Percentiles rank a stretch among this genome's conserved stretches.
phyloP scores from a whole-genome alignment of 2,888 invertebrate species.

The Physocephala rufipes region DNA sequence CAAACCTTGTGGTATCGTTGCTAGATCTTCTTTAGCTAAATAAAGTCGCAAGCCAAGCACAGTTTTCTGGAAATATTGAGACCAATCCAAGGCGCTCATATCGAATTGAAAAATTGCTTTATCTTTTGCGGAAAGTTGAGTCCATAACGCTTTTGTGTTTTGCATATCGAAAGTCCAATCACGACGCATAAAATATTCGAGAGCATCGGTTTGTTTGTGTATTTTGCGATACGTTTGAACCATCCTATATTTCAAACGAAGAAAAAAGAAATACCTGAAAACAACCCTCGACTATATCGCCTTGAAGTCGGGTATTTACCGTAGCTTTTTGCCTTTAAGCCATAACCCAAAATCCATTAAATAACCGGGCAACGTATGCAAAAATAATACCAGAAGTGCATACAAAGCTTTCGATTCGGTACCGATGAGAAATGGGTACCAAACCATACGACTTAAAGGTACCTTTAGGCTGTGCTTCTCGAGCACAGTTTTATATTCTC shows the following conservation, averaged over 20 bases:
- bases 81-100: slow-evolving; percentile 79
- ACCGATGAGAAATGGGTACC: slow-evolving; percentile 71
- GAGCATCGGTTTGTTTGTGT: slow-evolving; percentile 75
- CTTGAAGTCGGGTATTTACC: slow-evolving; percentile 61
- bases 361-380: slow-evolving; percentile 74
- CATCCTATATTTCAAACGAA: slow-evolving; percentile 72
- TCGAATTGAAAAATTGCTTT: slow-evolving; percentile 76
- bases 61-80: slow-evolving; percentile 73
- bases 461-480: slow-evolving; percentile 66
- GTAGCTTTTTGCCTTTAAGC: slow-evolving; percentile 51
- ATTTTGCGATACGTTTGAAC: slow-evolving; percentile 79
- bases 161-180: slow-evolving; percentile 78
- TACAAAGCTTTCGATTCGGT: slow-evolving; percentile 63
- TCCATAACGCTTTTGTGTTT: slow-evolving; percentile 71
- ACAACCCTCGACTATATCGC: neutral
- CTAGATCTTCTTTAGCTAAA: slow-evolving; percentile 81
- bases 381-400: slow-evolving; percentile 67
- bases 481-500: slow-evolving; percentile 67
- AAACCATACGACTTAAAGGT: slow-evolving; percentile 74
- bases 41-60: slow-evolving; percentile 79
- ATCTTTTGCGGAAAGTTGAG: slow-evolving; percentile 70
- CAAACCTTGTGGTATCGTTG: slow-evolving; percentile 76
- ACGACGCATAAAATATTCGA: slow-evolving; percentile 81
- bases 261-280: no score
- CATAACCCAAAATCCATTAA: slow-evolving; percentile 67